Conservation (phyloP, 2,888 invertebrate species). For the Plebejus anna region DNA sequence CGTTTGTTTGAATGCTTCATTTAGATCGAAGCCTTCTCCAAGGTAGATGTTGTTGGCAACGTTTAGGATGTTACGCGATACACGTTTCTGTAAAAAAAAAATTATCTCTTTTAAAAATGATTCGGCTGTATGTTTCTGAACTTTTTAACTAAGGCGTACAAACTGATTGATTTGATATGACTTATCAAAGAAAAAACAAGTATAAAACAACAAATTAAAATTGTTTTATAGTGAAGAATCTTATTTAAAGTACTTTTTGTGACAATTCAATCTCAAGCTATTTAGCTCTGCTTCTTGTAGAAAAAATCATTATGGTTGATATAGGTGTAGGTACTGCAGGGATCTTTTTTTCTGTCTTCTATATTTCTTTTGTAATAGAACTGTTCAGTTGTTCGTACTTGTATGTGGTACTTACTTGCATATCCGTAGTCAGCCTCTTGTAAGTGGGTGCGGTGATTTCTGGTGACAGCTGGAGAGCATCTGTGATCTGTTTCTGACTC, state of each 20-base stretch:
- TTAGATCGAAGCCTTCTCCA: slow-evolving; percentile 53
- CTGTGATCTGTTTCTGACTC: slow-evolving; percentile 56
- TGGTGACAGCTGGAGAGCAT: slow-evolving; percentile 51
- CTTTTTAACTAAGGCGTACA: not conserved
- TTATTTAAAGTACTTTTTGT: too few relatives aligned
- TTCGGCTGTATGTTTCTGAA: not conserved
- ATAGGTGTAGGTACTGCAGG: too few relatives aligned
- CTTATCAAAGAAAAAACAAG: not conserved
- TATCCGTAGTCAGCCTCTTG: slow-evolving; percentile 44
- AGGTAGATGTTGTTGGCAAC: slow-evolving; percentile 64
- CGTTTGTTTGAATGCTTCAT: slow-evolving; percentile 50
- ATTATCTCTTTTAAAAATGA: not conserved
- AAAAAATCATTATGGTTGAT: too few relatives aligned
- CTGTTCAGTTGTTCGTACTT: not conserved
- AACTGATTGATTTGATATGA: not conserved
- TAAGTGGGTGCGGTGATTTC: slow-evolving; percentile 48
- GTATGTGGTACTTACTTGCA: slow-evolving; percentile 46
- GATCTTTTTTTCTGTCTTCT: not conserved
- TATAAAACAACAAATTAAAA: too few relatives aligned
- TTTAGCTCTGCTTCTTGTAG: too few relatives aligned
- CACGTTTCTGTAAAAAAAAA: slow-evolving; percentile 53
- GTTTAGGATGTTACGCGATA: slow-evolving; percentile 55
- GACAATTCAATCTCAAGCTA: too few relatives aligned
- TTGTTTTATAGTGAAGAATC: too few relatives aligned
- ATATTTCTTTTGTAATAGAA: not conserved